Percentiles rank a stretch among this genome's conserved stretches.
These are phyloP conservation scores for Drosophila guanche DNA, from an alignment of 1,140 invertebrate species.

Conservation along the genomic window DNA sequence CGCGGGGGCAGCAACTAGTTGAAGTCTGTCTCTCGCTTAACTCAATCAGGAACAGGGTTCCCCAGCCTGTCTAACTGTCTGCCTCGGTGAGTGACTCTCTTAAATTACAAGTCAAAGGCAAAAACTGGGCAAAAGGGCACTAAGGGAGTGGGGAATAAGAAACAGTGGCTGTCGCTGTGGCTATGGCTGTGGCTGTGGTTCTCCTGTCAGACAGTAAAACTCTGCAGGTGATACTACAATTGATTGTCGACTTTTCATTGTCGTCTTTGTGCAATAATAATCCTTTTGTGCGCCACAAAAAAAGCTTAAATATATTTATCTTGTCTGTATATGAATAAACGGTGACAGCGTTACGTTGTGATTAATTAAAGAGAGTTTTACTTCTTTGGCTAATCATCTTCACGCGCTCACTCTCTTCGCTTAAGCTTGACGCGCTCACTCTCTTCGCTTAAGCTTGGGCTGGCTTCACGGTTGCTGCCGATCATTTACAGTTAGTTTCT, in stretches of 20 bases:
- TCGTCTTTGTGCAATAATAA: slow-evolving; percentile 54
- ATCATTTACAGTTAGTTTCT: too few species aligned
- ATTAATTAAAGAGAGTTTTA: too few species aligned
- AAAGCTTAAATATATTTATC: slow-evolving; percentile 4
- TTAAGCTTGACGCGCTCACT: too few species aligned
- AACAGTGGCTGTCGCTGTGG: not conserved
- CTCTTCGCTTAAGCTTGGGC: too few species aligned
- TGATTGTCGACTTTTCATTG: slow-evolving; percentile 67
- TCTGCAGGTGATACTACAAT: slow-evolving; percentile 54
- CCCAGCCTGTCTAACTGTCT: slow-evolving; percentile 3
- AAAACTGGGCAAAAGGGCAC: slow-evolving; percentile 33
- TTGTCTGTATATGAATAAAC: not conserved
- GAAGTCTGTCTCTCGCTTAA: slow-evolving; percentile 52
- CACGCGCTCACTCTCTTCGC: too few species aligned
- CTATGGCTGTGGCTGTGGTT: slow-evolving; percentile 18
- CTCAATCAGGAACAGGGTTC: slow-evolving; percentile 49
- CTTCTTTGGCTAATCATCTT: too few species aligned
- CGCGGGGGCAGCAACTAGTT: slow-evolving; percentile 51
- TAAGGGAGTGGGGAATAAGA: slow-evolving; percentile 6
- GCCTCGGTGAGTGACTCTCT: slow-evolving; percentile 9
- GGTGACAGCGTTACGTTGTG: too few species aligned
- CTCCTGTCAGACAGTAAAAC: slow-evolving; percentile 1
- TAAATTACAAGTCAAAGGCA: slow-evolving; percentile 62
- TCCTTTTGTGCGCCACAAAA: slow-evolving; percentile 35
- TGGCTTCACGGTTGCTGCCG: too few species aligned